A percentile compares a stretch with the other conserved stretches of the same genome.
Conservation (phyloP, 2,888 invertebrate genomes). For the Muscina levida region DNA sequence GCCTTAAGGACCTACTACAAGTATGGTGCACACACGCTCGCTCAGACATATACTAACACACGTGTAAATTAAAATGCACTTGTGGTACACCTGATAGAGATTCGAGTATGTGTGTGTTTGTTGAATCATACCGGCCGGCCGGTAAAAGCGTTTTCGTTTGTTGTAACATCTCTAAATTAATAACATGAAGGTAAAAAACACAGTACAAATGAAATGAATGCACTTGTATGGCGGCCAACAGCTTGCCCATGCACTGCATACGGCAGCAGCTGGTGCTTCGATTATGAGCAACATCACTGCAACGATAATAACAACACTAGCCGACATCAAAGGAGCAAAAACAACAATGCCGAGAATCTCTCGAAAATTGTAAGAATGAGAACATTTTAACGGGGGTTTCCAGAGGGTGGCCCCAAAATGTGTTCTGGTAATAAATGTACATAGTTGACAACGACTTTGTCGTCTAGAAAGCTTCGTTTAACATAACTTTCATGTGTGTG, state of each 20-base stretch:
- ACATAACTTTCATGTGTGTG: no score
- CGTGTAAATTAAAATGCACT: background rate
- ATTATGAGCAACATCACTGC: constrained; percentile 6
- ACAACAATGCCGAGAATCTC: constrained; percentile 8
- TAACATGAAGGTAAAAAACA: no score
- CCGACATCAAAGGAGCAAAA: no score
- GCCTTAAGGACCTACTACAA: constrained; percentile 55
- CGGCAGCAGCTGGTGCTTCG: constrained; percentile 43
- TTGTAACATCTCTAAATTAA: constrained; percentile 59
- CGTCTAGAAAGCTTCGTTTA: no score
- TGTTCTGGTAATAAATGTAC: no score
- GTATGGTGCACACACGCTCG: constrained; percentile 25
- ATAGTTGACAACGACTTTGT: no score
- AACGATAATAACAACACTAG: constrained; percentile 1
- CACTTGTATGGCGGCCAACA: constrained; percentile 54
- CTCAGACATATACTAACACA: background rate
- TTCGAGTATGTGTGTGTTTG: background rate
- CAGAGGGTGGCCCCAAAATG: no score
- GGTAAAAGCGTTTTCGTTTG: constrained; percentile 55
- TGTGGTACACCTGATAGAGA: background rate
- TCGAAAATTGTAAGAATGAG: constrained; percentile 5
- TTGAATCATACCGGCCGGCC: constrained; percentile 52
- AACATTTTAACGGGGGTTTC: background rate
- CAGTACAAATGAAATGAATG: constrained; percentile 25
- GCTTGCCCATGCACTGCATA: constrained; percentile 40